Percentiles rank a stretch among this genome's conserved stretches.
Conservation (phyloP, 2,888 invertebrate species). For the Leptopterna dolabrata region DNA sequence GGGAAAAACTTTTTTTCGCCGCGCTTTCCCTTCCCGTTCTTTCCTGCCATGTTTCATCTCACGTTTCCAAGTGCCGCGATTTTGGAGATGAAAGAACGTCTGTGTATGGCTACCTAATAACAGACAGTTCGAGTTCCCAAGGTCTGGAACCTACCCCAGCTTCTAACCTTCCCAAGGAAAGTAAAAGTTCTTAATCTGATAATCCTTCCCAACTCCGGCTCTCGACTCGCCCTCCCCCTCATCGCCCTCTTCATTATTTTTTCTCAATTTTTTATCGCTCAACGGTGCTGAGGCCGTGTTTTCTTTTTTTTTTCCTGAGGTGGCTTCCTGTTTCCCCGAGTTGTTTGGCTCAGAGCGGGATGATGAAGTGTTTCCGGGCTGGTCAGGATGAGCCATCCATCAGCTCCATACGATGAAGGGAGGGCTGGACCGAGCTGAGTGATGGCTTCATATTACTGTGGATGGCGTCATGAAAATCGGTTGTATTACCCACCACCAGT, state of each 20-base stretch:
- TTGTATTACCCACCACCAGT: too few relatives aligned
- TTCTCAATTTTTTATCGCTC: neutral
- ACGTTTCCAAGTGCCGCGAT: too few relatives aligned
- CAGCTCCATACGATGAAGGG: neutral
- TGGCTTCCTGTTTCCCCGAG: neutral
- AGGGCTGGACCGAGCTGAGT: neutral
- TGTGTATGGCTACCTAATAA: too few relatives aligned
- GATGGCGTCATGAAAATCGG: too few relatives aligned
- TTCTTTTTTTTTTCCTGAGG: neutral
- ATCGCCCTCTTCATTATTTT: neutral
- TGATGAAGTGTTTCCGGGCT: neutral
- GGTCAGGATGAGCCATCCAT: neutral
- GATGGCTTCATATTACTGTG: too few relatives aligned
- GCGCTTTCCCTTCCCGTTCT: too few relatives aligned
- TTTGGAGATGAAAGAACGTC: too few relatives aligned
- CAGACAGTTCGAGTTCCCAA: neutral
- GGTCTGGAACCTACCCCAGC: neutral
- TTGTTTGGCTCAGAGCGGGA: too few relatives aligned
- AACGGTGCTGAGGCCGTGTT: neutral
- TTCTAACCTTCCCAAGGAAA: neutral
- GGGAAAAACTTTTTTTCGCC: too few relatives aligned
- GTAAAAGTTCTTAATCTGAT: conserved; percentile 2
- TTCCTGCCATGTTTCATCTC: too few relatives aligned
- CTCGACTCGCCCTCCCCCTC: neutral
- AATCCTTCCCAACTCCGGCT: neutral